These are phyloP conservation scores for Trissolcus brochymenae DNA, from an alignment of 2,888 invertebrate species.

Conservation along the genomic window DNA sequence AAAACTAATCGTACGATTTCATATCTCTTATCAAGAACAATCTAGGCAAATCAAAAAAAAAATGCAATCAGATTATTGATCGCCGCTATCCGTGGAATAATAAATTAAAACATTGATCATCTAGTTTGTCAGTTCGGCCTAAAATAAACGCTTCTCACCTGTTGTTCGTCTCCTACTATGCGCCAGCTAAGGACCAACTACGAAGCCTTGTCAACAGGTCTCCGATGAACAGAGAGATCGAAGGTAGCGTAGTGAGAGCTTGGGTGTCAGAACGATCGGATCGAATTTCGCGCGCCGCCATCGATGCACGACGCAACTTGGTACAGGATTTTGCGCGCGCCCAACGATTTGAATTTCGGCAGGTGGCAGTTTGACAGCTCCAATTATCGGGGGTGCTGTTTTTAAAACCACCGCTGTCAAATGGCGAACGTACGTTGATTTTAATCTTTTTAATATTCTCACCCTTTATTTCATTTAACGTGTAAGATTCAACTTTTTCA, in stretches of 20 bases:
- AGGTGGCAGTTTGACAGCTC: conserved; percentile 41
- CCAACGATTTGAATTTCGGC: conserved; percentile 35
- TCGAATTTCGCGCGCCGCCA: conserved; percentile 55
- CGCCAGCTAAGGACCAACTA: conserved; percentile 46
- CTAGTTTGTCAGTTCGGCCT: conserved; percentile 30
- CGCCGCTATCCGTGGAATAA: conserved; percentile 3
- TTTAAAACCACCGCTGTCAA: conserved; percentile 26
- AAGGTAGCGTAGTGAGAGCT: conserved; percentile 53
- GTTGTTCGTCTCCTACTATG: conserved; percentile 54
- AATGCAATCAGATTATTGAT: conserved; percentile 12
- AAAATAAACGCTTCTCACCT: conserved; percentile 40
- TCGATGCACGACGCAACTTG: conserved; percentile 48
- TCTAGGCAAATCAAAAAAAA: neutral
- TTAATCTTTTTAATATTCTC: neutral
- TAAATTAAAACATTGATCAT: conserved; percentile 19
- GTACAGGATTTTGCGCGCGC: conserved; percentile 44
- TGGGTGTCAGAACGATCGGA: conserved; percentile 54
- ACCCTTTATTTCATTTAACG: neutral
- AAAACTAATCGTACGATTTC: too few relatives aligned
- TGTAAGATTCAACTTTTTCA: too few relatives aligned
- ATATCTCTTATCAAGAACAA: too few relatives aligned
- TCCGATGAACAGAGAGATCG: conserved; percentile 53
- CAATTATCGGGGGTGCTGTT: conserved; percentile 6
- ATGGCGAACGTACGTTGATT: conserved; percentile 44
- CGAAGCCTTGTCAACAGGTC: conserved; percentile 55